These are phyloP conservation scores for Phthorimaea operculella DNA, from an alignment of 1,140 invertebrate genomes.

Conservation along the genomic window DNA sequence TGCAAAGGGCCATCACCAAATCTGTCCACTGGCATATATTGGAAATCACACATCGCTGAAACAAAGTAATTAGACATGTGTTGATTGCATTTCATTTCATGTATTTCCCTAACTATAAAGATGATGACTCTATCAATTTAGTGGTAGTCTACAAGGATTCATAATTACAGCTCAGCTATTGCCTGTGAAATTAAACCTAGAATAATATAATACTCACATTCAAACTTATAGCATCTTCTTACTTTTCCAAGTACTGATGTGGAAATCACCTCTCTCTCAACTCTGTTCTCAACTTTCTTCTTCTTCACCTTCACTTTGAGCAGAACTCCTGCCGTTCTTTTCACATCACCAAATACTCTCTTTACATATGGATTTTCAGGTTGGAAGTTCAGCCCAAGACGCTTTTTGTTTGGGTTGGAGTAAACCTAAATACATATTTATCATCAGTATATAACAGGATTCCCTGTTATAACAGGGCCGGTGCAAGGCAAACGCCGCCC, in stretches of 20 bases:
- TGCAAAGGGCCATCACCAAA: conserved; percentile 55
- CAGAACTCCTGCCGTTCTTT: conserved; percentile 75
- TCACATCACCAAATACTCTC: conserved; percentile 77
- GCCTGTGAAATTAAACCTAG: no score
- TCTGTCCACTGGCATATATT: conserved; percentile 82
- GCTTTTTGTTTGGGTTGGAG: conserved; percentile 68
- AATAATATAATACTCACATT: conserved; percentile 69
- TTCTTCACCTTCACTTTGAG: conserved; percentile 77
- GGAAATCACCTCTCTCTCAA: conserved; percentile 50
- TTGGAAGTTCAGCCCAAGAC: conserved; percentile 82
- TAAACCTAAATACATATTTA: conserved; percentile 41
- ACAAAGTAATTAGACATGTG: conserved; percentile 11
- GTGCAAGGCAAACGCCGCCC: no score
- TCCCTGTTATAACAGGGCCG: no score
- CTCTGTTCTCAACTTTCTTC: conserved; percentile 34
- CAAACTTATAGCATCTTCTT: conserved; percentile 78
- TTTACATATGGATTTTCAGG: conserved; percentile 89
- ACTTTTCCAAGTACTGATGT: conserved; percentile 76
- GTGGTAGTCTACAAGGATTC: no score
- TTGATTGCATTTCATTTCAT: no score
- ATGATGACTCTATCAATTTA: no score
- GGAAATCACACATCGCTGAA: conserved; percentile 89
- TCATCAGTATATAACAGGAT: no score
- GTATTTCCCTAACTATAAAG: no score
- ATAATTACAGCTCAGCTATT: no score